Evolutionary conservation across 2,888 invertebrate genomes (phyloP), one percentile per base, ranked within the genome.

Genomic region (Phania funesta): DNA sequence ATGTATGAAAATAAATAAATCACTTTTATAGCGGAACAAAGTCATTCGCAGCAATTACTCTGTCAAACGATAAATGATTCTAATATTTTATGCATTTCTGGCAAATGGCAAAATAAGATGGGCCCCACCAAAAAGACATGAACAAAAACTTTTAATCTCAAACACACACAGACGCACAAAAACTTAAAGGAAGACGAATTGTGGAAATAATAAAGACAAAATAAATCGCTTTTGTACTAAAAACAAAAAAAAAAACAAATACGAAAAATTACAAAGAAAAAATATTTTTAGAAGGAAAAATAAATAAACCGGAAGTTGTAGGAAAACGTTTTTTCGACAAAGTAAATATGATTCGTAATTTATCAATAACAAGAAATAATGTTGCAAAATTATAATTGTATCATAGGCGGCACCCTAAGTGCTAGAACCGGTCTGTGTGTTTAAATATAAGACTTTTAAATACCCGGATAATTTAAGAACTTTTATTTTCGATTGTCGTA

Each of bases 31-130:
- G 44, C 65, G 52, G 60, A 74, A 79, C 16, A 38, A 38, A 65
- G 22, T 74, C 35, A 35, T 74, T 67, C 16, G 38, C 62, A 74
- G 22, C 79, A 62, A 74, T 79, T 68, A 68, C 62, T 58, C 48
- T 78, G 2, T 24, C 18, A 65, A n/a, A 56, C 35, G 44, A 68
- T 54, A 65, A 68, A 67, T 67, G 52, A 46, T 67, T 60, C 41
- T 38, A 52, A 79, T 41, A 35, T 65, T 58, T 76, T 35, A 13
- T 71, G 41, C 44, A 52, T 24, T 50, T 56, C 54, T 54, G 46
- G 38, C 18, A 60, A 11, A 8, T 3, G 52, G 52, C 60, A 38
- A 22, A 22, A 6, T 44, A 46, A 32, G 16, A 20, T 11, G 7
- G n/a, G n/a, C n/a, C n/a, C n/a, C n/a, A n/a, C n/a, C n/a, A 18